Evolutionary conservation across 2,113 vertebrate species (phyloP).

Genomic region (Caranx melampygus): DNA sequence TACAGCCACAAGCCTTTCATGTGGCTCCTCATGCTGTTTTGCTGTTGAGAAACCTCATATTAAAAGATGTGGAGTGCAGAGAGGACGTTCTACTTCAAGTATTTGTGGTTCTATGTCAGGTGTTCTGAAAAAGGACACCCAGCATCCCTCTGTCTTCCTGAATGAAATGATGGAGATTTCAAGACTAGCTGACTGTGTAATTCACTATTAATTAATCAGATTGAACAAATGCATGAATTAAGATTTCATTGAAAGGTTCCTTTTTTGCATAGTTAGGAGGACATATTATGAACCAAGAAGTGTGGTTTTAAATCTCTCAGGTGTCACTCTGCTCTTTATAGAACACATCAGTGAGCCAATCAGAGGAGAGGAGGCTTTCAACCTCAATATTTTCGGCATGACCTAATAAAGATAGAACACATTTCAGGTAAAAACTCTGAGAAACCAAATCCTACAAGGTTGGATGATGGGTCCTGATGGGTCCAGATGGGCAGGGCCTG

Average conservation of each 20-base stretch:
- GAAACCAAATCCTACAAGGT: no score
- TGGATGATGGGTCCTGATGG: no score
- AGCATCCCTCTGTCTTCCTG: background rate
- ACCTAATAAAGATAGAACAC: no score
- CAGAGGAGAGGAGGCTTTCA: no score
- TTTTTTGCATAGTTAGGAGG: background rate
- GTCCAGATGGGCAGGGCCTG: no score
- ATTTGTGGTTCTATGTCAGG: constrained; percentile 43
- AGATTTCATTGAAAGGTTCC: no score
- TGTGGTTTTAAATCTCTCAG: no score
- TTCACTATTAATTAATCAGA: background rate
- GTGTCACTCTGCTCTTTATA: no score
- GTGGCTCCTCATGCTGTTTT: constrained; percentile 44
- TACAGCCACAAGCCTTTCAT: constrained; percentile 50
- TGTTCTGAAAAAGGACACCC: constrained; percentile 8
- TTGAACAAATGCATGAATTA: background rate
- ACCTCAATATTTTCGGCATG: no score
- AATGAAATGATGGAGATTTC: background rate
- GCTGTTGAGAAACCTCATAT: constrained; percentile 36
- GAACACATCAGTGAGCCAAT: no score
- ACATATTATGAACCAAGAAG: no score
- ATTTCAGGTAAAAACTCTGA: no score
- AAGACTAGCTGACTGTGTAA: background rate
- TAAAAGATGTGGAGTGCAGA: constrained; percentile 32
- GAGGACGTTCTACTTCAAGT: constrained; percentile 29